Evolutionary conservation across 2,888 invertebrate species (phyloP), one percentile per base, ranked within the genome.

Genomic region (Vesta saturnalis): DNA sequence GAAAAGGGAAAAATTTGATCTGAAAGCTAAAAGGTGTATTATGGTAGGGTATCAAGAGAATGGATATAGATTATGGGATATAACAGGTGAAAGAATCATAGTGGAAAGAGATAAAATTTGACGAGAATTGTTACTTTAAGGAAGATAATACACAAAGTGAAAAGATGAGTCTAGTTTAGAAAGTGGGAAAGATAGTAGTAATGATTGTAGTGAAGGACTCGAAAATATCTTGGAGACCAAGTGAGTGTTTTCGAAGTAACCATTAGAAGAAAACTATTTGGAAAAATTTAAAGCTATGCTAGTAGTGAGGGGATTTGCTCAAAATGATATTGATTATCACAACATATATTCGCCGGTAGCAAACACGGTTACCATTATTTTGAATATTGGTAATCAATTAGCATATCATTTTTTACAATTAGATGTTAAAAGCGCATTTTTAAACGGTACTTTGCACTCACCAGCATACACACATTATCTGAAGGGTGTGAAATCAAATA

Each of bases 381-480:
- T 62, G 23, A 52, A 22, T 16, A 10, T 62, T 18, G 52, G 52
- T 16, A 30, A 30, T 30, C 30, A 30, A 10, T 30, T 30, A 6
- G 10, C 5, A 30, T 49, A 22, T 23, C 19, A 46, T 46, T 46
- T 46, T 46, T 39, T 49, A 14, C 66, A 65, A 58, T 12, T 65
- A 1, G 68, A 64, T 55, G 15, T 68, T n/a, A 35, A 39, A 39
- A 63, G 39, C 15, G 57, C 62, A 1, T 71, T 66, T 56, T 39
- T 70, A 14, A 67, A 72, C 63, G 67, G 64, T 10, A 63, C 16
- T 15, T 30, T 72, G 15, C 23, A 52, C 15, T 22, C 30, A 10
- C 54, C 63, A 18, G 55, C 14, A 16, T 55, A 30, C 10, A 67
- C 35, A 30, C 22, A n/a, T 39, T 47, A 39, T n/a, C 55, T 16